Base-by-base conservation (phyloP, 2,113 vertebrate genomes). In the Entosphenus tridentatus region DNA sequence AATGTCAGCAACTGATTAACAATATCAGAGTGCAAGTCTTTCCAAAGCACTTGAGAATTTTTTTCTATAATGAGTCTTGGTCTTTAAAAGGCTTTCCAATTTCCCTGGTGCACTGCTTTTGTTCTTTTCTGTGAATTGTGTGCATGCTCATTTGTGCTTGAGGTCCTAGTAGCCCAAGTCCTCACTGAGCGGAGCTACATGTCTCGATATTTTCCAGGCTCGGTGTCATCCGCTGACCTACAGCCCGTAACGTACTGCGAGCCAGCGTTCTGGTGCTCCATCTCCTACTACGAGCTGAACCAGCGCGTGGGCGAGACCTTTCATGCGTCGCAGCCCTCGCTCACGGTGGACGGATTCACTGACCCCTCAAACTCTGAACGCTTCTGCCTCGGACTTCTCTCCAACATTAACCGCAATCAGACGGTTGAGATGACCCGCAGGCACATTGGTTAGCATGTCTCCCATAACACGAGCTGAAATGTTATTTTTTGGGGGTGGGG, bases 341-440 rank as follows among this genome's bases (percentile, higher is more conserved):
- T 97, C 71, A 96, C 90, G 0, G 93, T 97, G 69, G 90, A 95
- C 17, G 91, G 91, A 71, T 97, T 97, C 78, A 97, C 93, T 71
- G 93, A 97, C 75, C 93, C 93, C 57, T 97, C 93, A 71, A 96
- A 96, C 79, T 97, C 93, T 0, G 93, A 97, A 67, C 82, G 93
- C 69, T 97, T 97, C 80, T 97, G 92, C 75, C 79, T 96, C 76
- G 92, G 92, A 59, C 79, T 96, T 71, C 87, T 97, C 71, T 96
- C 91, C 76, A 97, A 97, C 0, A 91, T 95, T 39, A 97, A 96
- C 79, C 81, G 91, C 78, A 97, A 96, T 68, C 91, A 89, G 72
- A 96, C 93, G 1, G 93, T 97, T 74, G 91, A 97, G 81, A 96
- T 97, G 90, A 96, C 93, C 71, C 85, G 93, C 73, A 81, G 93